Evolutionary conservation across 2,888 invertebrate species (phyloP), one percentile per base, ranked within the genome.

Genomic region (Eretmocerus hayati): DNA sequence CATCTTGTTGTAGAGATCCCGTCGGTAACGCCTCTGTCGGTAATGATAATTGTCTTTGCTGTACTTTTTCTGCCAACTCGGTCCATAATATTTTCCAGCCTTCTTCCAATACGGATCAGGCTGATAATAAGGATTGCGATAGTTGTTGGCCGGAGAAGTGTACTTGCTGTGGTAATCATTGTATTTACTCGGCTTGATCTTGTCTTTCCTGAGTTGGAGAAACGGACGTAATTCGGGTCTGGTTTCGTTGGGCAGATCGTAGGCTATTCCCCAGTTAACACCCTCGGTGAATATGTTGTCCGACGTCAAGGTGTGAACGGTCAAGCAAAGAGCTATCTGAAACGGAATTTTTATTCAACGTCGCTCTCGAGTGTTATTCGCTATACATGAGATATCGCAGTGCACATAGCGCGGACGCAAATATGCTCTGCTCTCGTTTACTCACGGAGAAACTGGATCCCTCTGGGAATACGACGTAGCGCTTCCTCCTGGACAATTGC

Each of bases 221-320:
- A 64, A 63, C 1, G 69, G 68, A 21, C 65, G 65, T 6, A 70
- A 58, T 19, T 62, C 66, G 13, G 69, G 63, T 45, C 67, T 70
- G 46, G 65, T 72, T 50, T 72, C 71, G 58, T 73, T 73, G 3
- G 73, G 72, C 26, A 73, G 55, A 46, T 77, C 74, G 43, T 84
- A 85, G 0, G 85, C 81, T 31, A 84, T 79, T 38, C 83, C 84
- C 83, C 84, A 84, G 66, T 84, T 84, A 15, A 84, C 64, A 1
- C 81, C 82, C 62, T 81, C 81, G 9, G 81, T 80, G 59, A 81
- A 78, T 41, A 78, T 78, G 3, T 66, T 60, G 54, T 70, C 71
- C 8, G 65, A 58, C 0, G 69, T 65, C 50, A 71, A 44, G 4
- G 71, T 69, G 53, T 69, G 63, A 35, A 81, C 73, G 21, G 82